Percentiles rank a stretch among this genome's conserved stretches.
Evolutionary conservation across 2,888 invertebrate genomes (phyloP).

Genomic region (Diarsia dahlii): DNA sequence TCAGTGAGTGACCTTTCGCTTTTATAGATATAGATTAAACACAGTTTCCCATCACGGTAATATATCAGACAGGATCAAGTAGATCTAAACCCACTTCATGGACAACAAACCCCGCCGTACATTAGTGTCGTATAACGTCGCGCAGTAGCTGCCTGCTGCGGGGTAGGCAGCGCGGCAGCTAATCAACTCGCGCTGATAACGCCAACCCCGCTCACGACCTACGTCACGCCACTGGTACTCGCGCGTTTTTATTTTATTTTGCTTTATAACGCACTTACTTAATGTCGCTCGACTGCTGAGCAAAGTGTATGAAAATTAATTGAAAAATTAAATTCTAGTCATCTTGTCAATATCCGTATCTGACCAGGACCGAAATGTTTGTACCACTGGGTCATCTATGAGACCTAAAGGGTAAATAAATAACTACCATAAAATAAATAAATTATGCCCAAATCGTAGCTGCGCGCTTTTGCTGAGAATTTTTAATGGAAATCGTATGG

Average conservation of each 20-base stretch:
- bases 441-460: neutral
- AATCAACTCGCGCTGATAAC: slow-evolving; percentile 62
- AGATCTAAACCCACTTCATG: slow-evolving; percentile 4
- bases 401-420: neutral
- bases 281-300: neutral
- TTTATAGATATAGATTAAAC: too few species aligned
- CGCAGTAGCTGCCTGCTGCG: slow-evolving; percentile 20
- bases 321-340: neutral
- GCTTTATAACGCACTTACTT: slow-evolving; percentile 11
- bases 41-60: neutral
- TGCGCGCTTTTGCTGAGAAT: neutral
- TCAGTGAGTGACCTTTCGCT: too few species aligned
- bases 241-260: slow-evolving; percentile 48
- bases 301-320: slow-evolving; percentile 12
- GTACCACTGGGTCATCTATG: neutral
- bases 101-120: slow-evolving; percentile 8
- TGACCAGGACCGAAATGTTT: neutral
- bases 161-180: slow-evolving; percentile 29
- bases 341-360: neutral
- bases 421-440: neutral
- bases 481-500: neutral
- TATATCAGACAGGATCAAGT: slow-evolving; percentile 10
- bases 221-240: slow-evolving; percentile 44
- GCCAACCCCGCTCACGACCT: slow-evolving; percentile 61
- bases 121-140: slow-evolving; percentile 25